Base-by-base conservation (phyloP, 2,888 invertebrate species). In the Gastracanthus pulcherrimus region DNA sequence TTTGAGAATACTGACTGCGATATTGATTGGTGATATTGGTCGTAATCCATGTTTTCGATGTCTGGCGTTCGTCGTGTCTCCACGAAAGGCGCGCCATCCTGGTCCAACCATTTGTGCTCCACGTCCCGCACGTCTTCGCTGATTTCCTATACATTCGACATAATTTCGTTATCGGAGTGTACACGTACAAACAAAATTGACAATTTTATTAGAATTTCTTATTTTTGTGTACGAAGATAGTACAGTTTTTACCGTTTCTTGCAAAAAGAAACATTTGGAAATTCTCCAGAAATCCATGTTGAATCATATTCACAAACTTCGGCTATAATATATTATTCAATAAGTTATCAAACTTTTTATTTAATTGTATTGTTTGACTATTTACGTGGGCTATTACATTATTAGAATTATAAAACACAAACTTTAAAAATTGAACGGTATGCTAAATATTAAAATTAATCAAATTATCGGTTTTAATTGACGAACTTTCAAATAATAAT, bases 21-120 rank as follows among this genome's bases (percentile, higher is more conserved):
- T 90, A 96, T 95, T 48, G 96, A 96, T 87, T 96, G 95, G 91
- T 96, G 96, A 89, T 96, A 96, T 89, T 96, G 95, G 86, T 96
- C 97, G 90, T 97, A 92, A 89, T 97, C 97, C 92, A 95, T 95
- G 86, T 95, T 95, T 89, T 97, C 97, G 87, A 96, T 94, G 88
- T 96, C 96, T 13, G 96, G 95, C 69, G 95, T 95, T 85, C 94
- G 93, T 88, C 95, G 93, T 11, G 94, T 94, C 89, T 95, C 95
- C 82, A 94, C 93, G 85, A 93, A 94, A 0, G 93, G 93, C 62
- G 93, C 93, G 81, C 90, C 92, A 87, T 94, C 94, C 81, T 92
- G 92, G 86, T 94, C 93, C 86, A 95, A 92, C 95, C 95, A 95
- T 90, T 95, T 95, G 86, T 94, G 93, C 86, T 94, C 94, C 67